Percentiles rank a stretch among this genome's conserved stretches.
phyloP scores from a whole-genome alignment of 2,888 invertebrate genomes.

The Ormyrus pomaceus region DNA sequence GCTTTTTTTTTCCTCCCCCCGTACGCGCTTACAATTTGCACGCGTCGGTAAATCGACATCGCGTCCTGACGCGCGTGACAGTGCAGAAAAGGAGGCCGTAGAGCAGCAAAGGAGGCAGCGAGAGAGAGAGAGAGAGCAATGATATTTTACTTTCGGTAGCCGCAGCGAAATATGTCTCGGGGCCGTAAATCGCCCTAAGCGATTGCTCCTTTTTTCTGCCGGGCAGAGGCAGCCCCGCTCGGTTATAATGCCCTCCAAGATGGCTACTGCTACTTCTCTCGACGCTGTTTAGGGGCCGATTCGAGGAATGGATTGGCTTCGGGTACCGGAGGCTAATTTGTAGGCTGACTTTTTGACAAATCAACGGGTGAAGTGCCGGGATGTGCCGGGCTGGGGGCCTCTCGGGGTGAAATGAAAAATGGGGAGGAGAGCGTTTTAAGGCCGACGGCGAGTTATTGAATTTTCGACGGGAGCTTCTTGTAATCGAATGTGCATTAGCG shows the following conservation, averaged over 20 bases:
- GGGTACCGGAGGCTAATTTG: neutral
- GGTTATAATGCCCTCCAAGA: neutral
- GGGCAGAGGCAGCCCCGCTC: neutral
- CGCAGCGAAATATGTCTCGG: conserved; percentile 16
- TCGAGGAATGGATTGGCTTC: conserved; percentile 30
- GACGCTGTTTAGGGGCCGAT: conserved; percentile 22
- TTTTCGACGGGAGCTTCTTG: no score
- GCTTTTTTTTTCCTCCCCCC: neutral
- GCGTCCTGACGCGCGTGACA: conserved; percentile 25
- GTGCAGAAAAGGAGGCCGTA: neutral
- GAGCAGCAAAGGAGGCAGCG: neutral
- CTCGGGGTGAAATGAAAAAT: no score
- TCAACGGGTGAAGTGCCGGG: no score
- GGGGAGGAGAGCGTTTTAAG: no score
- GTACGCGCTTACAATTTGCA: conserved; percentile 33
- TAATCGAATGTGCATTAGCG: no score
- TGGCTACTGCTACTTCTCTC: conserved; percentile 23
- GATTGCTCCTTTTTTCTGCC: conserved; percentile 16
- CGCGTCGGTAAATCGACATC: conserved; percentile 41
- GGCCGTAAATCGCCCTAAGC: conserved; percentile 42
- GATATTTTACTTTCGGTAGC: conserved; percentile 50
- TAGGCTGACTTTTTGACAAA: neutral
- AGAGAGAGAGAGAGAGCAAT: conserved; percentile 30
- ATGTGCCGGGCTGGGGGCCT: no score
- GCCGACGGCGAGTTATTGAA: no score